Evolutionary conservation across 2,797 vertebrate species (phyloP).

Genomic region (Myotis pilosus): DNA sequence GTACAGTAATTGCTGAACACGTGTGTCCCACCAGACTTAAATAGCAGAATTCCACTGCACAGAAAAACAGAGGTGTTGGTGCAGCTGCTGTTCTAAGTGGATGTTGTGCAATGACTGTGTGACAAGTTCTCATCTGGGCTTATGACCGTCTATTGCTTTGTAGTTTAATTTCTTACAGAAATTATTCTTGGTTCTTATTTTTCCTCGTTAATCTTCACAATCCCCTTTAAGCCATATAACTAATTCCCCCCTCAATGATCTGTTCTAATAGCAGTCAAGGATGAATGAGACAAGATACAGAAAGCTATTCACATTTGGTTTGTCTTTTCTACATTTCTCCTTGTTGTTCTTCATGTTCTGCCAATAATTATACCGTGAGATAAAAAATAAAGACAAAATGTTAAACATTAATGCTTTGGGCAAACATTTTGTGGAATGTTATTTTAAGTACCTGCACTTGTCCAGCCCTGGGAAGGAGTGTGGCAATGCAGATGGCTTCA

Average conservation of each 20-base stretch:
- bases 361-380: background rate
- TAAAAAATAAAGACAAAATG: conserved; percentile 2
- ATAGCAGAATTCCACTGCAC: conserved; percentile 11
- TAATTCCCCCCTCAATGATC: background rate
- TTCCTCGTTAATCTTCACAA: conserved; percentile 65
- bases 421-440: conserved; percentile 19
- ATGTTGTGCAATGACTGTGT: background rate
- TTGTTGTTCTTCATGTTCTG: background rate
- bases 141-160: background rate
- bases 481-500: conserved; percentile 10
- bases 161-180: conserved; percentile 45
- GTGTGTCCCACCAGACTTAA: background rate
- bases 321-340: background rate
- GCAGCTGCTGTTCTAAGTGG: conserved; percentile 58
- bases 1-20: conserved; percentile 35
- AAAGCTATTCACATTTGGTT: background rate
- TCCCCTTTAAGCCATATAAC: conserved; percentile 54
- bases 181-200: conserved; percentile 38
- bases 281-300: background rate
- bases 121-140: conserved; percentile 26
- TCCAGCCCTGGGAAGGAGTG: background rate
- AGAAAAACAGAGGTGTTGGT: conserved; percentile 24
- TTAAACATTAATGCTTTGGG: background rate
- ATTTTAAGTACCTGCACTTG: conserved; percentile 57
- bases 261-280: background rate